These are phyloP conservation scores for Microcebus lehilahytsara DNA, from an alignment of 2,113 vertebrate species.

Conservation along the genomic window DNA sequence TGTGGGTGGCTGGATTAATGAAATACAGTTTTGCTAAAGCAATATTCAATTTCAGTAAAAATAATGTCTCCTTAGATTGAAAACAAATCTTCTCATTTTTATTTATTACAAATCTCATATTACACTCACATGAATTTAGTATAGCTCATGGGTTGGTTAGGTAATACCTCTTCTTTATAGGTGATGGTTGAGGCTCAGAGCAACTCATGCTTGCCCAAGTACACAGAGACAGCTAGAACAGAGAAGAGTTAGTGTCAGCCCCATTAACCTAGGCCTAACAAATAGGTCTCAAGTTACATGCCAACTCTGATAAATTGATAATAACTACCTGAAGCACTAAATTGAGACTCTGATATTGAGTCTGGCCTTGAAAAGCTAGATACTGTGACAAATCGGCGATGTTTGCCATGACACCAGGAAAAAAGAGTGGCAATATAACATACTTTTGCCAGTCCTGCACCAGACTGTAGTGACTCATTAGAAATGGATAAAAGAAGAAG, in stretches of 20 bases:
- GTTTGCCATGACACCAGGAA: not conserved
- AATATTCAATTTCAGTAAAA: not conserved
- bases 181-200: not conserved
- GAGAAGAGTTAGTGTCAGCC: not conserved
- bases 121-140: not conserved
- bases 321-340: not conserved
- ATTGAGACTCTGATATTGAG: not conserved
- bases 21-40: not conserved
- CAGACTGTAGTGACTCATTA: not conserved
- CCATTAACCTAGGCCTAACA: not conserved
- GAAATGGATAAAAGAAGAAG: not conserved
- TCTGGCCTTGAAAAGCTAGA: not conserved
- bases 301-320: not conserved
- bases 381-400: not conserved
- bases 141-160: not conserved
- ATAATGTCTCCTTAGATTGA: not conserved
- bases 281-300: not conserved
- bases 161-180: not conserved
- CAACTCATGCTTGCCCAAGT: not conserved
- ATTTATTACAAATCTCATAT: not conserved
- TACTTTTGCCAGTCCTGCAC: not conserved
- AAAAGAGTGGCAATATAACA: not conserved
- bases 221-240: not conserved
- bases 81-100: not conserved
- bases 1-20: not conserved